Evolutionary conservation across 35 echinoderm and acorn worm genomes (phyloP).

Genomic region (Apostichopus parvimensis): DNA sequence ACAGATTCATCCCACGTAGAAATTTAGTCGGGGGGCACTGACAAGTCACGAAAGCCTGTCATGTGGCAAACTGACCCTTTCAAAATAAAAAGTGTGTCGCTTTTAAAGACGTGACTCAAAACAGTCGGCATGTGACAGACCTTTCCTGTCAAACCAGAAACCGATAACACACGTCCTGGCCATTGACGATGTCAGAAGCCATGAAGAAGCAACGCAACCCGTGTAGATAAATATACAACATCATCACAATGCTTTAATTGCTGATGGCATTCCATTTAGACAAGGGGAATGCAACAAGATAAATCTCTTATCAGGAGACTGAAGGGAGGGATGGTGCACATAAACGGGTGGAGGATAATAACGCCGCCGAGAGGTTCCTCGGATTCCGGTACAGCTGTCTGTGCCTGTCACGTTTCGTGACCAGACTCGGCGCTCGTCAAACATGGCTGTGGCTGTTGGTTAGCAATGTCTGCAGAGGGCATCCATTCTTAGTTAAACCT

Average conservation of each 20-base stretch:
- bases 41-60: neutral
- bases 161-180: neutral
- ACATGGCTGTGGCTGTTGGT: neutral
- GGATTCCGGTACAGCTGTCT: constrained; percentile 5
- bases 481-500: neutral
- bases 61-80: neutral
- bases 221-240: constrained; percentile 21
- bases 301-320: constrained; percentile 30
- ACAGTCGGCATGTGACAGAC: neutral
- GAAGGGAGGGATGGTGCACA: neutral
- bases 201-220: constrained; percentile 18
- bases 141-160: neutral
- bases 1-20: no score
- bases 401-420: constrained; percentile 24
- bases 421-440: neutral
- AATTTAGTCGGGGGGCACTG: no score
- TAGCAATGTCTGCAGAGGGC: neutral
- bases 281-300: constrained; percentile 45
- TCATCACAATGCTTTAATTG: constrained; percentile 32
- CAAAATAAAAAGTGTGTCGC: neutral
- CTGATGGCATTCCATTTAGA: constrained; percentile 35
- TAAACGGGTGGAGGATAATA: neutral
- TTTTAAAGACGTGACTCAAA: neutral
- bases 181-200: constrained; percentile 23
- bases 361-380: neutral